phyloP scores from a whole-genome alignment of 2,113 vertebrate species.

The mouse (Mus musculus) region DNA sequence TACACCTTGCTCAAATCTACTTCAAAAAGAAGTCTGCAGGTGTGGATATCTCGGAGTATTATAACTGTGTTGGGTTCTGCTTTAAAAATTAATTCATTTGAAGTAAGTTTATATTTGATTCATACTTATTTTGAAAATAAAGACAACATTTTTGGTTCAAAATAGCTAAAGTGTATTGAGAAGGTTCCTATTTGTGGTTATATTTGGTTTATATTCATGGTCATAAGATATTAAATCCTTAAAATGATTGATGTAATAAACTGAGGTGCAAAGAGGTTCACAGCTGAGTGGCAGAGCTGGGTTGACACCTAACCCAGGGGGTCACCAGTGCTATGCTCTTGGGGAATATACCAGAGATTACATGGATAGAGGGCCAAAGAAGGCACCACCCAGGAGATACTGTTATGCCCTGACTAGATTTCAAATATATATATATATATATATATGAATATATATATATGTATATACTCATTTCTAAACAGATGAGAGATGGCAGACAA shows the following conservation, averaged over 20 bases:
- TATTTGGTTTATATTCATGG: neutral
- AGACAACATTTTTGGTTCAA: slow-evolving; percentile 19
- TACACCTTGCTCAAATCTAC: neutral
- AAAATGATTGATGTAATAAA: neutral
- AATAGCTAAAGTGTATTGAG: neutral
- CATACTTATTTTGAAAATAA: slow-evolving; percentile 42
- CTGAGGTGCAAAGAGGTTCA: neutral
- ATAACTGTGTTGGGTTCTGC: neutral
- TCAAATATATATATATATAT: neutral
- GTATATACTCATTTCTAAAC: neutral
- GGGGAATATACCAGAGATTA: neutral
- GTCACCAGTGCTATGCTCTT: neutral
- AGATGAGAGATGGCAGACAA: neutral
- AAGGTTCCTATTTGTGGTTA: neutral
- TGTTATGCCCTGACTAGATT: neutral
- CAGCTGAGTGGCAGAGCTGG: neutral
- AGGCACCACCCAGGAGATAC: neutral
- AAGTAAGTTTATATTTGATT: neutral
- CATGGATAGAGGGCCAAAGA: neutral
- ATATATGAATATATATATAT: no score
- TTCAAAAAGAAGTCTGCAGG: neutral
- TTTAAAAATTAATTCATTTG: neutral
- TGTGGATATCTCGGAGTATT: neutral
- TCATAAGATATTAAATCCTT: neutral
- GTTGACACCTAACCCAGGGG: neutral